These are phyloP conservation scores for Nipponia nippon DNA, from an alignment of 2,113 vertebrate species.

Conservation along the genomic window DNA sequence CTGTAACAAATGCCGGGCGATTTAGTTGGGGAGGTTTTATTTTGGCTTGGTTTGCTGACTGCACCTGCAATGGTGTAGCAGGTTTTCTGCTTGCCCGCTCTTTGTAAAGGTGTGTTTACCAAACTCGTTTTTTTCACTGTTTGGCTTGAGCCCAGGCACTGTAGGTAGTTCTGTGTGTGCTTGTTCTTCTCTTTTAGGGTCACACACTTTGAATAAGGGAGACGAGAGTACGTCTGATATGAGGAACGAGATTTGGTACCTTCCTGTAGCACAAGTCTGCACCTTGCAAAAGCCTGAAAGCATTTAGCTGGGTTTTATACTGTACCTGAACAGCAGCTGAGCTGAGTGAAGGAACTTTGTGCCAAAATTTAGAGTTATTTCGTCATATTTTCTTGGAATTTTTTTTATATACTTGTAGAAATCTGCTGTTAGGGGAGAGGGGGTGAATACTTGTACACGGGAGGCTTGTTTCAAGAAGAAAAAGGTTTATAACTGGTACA, in stretches of 20 bases:
- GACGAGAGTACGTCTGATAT: not conserved
- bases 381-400: not conserved
- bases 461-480: not conserved
- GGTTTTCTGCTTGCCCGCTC: not conserved
- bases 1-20: not conserved
- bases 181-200: not conserved
- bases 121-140: not conserved
- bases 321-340: not conserved
- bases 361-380: not conserved
- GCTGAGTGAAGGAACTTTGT: not conserved
- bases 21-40: not conserved
- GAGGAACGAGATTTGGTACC: not conserved
- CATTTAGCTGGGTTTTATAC: not conserved
- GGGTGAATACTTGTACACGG: not conserved
- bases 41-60: not conserved
- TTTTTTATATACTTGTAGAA: not conserved
- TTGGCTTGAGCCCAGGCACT: not conserved
- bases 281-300: not conserved
- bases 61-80: not conserved
- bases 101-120: not conserved
- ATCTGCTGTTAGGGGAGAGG: not conserved
- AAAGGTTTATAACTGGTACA: slow-evolving; percentile 7
- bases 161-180: not conserved
- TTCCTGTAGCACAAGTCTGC: not conserved
- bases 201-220: not conserved